Evolutionary conservation across 2,113 vertebrate genomes (phyloP).

Genomic region (Struthidea cinerea): DNA sequence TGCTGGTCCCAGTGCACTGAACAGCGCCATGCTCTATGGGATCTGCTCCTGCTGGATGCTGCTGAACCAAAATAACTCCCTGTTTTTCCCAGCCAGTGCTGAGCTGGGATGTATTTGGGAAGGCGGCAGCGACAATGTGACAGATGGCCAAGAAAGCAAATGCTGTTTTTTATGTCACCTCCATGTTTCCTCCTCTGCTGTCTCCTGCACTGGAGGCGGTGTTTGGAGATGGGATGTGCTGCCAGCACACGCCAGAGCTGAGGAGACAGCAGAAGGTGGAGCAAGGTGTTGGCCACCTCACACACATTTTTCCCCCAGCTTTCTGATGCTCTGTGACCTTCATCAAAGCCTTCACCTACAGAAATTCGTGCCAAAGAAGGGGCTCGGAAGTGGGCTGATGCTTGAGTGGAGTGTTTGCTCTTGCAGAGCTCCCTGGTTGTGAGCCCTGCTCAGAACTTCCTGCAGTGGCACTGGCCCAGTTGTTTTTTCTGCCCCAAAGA

Average conservation of each 20-base stretch:
- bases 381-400: neutral
- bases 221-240: neutral
- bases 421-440: neutral
- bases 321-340: neutral
- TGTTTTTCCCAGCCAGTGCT: neutral
- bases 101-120: conserved; percentile 3
- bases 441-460: neutral
- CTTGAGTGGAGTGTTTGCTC: neutral
- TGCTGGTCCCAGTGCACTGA: neutral
- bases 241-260: neutral
- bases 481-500: neutral
- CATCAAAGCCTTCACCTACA: neutral
- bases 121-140: neutral
- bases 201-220: neutral
- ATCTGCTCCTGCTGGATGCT: neutral
- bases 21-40: accelerated
- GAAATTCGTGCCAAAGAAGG: neutral
- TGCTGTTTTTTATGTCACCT: conserved; percentile 39
- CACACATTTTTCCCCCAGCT: neutral
- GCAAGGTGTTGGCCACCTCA: neutral
- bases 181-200: conserved; percentile 20
- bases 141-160: conserved; percentile 58
- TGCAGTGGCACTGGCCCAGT: neutral
- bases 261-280: neutral
- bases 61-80: neutral